A percentile compares a stretch with the other conserved stretches of the same genome.
These are phyloP conservation scores for Myzus persicae DNA, from an alignment of 1,140 invertebrate species.

Conservation along the genomic window DNA sequence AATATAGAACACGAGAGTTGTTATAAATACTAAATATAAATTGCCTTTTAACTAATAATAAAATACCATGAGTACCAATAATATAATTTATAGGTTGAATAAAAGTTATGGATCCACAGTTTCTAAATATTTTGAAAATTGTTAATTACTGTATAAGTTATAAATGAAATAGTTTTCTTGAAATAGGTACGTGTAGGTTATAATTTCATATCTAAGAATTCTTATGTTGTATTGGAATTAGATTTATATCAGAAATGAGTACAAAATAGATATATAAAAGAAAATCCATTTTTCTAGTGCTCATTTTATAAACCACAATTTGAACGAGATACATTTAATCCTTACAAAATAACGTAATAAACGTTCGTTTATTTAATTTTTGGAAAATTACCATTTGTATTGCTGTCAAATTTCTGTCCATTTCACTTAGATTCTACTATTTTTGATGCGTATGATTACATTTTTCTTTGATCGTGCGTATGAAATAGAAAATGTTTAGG, in stretches of 20 bases:
- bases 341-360: not conserved
- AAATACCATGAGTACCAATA: not conserved
- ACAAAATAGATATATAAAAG: not conserved
- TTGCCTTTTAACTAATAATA: not conserved
- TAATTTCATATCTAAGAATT: not conserved
- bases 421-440: not conserved
- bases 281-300: not conserved
- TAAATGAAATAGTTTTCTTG: not conserved
- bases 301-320: not conserved
- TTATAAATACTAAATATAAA: not conserved
- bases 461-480: constrained; percentile 2
- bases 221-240: not conserved
- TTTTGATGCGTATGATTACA: not conserved
- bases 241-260: not conserved
- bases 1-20: not conserved
- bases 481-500: not conserved
- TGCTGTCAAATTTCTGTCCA: not conserved
- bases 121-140: not conserved
- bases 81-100: not conserved
- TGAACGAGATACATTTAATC: not conserved
- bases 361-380: not conserved
- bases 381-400: not conserved
- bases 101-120: not conserved
- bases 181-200: not conserved
- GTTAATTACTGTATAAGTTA: not conserved